These are phyloP conservation scores for Microdon myrmicae DNA, from an alignment of 2,888 invertebrate genomes.

Conservation along the genomic window DNA sequence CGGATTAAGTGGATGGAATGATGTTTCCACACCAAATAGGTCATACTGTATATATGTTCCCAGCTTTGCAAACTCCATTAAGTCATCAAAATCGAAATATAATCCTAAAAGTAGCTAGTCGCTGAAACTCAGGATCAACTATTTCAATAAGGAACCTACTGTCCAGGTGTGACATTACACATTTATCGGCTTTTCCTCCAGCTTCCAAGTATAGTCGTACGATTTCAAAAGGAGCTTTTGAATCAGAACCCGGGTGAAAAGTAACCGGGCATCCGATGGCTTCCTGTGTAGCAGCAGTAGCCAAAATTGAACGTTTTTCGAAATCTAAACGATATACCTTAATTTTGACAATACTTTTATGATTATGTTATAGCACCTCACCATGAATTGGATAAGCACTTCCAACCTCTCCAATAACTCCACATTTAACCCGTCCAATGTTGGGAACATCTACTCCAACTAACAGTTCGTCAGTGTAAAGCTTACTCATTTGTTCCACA, in stretches of 20 bases:
- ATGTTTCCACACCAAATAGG: slow-evolving; percentile 81
- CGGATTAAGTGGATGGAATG: slow-evolving; percentile 76
- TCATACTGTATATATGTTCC: slow-evolving; percentile 82
- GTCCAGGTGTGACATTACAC: slow-evolving; percentile 82
- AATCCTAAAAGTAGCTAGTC: slow-evolving; percentile 68
- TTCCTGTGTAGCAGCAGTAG: slow-evolving; percentile 73
- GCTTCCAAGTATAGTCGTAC: slow-evolving; percentile 77
- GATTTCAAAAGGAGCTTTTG: slow-evolving; percentile 76
- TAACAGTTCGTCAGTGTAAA: slow-evolving; percentile 71
- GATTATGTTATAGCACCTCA: slow-evolving; percentile 56
- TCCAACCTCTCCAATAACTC: slow-evolving; percentile 81
- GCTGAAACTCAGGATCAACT: neutral
- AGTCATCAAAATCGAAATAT: slow-evolving; percentile 68
- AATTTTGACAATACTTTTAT: neutral
- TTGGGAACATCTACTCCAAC: slow-evolving; percentile 63
- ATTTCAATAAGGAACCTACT: slow-evolving; percentile 69
- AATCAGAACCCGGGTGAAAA: slow-evolving; percentile 78
- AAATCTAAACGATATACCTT: slow-evolving; percentile 68
- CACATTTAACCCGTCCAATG: slow-evolving; percentile 70
- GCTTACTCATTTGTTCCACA: slow-evolving; percentile 71
- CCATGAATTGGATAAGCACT: slow-evolving; percentile 79
- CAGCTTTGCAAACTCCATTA: slow-evolving; percentile 75
- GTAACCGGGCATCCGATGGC: slow-evolving; percentile 75
- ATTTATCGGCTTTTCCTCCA: slow-evolving; percentile 74
- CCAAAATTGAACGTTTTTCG: slow-evolving; percentile 73